Evolutionary conservation across 2,113 vertebrate species (phyloP).

Genomic region (Hystrix cristata): DNA sequence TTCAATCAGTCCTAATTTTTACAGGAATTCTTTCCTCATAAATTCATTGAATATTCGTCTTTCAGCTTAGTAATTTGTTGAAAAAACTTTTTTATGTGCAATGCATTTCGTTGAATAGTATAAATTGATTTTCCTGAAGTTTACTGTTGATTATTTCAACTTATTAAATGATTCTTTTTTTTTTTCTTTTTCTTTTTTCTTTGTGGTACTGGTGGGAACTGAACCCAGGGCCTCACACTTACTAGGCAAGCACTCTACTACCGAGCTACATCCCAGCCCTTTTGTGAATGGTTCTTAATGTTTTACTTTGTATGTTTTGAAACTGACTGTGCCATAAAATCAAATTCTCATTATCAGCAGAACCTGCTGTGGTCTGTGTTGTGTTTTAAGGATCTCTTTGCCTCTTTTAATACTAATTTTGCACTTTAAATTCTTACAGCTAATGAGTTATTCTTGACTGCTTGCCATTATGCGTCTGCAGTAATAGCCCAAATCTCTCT

Average conservation of each 20-base stretch:
- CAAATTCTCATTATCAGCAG: background rate
- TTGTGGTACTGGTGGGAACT: background rate
- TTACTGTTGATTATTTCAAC: constrained; percentile 16
- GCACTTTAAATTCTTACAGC: background rate
- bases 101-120: background rate
- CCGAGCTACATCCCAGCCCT: background rate
- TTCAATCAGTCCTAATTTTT: constrained; percentile 21
- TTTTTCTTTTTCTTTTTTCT: background rate
- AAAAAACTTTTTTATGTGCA: constrained; percentile 14
- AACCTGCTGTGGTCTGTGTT: background rate
- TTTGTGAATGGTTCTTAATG: background rate
- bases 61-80: constrained; percentile 32
- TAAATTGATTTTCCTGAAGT: constrained; percentile 25
- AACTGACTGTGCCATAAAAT: constrained; percentile 22
- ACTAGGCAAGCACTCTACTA: background rate
- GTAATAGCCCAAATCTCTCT: background rate
- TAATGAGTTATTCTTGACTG: constrained; percentile 5
- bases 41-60: constrained; percentile 13
- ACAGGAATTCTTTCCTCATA: background rate
- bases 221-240: background rate
- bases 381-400: background rate
- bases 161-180: background rate
- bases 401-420: background rate
- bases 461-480: background rate
- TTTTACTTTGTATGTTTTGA: constrained; percentile 46